Evolutionary conservation across 2,113 vertebrate genomes (phyloP), one percentile per base, ranked within the genome.

Genomic region (Nothobranchius furzeri): DNA sequence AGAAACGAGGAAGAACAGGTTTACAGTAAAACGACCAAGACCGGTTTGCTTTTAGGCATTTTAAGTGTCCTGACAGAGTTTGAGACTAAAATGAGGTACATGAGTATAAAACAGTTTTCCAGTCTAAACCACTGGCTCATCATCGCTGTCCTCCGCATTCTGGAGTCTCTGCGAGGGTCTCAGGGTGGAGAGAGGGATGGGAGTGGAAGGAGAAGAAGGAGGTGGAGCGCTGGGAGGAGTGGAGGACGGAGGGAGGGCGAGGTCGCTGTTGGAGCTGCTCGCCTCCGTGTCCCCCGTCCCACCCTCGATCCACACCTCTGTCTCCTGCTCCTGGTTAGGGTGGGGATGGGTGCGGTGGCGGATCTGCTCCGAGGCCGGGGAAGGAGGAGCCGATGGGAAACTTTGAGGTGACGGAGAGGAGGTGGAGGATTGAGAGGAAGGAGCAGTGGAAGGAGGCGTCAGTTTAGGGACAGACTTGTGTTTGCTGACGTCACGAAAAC

Each of bases 401-500:
- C 20, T 2, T 0, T 25, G 59, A 17, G 79, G 20, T 2, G n/a
- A 64, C 6, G 60, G 77, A 43, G 51, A 13, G 20, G 54, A 40
- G 12, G 37, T 9, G 60, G 66, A 30, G 40, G 49, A 45, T 0
- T 56, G 60, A 17, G 71, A 57, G 37, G 64, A 70, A 40, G 76
- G 74, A 12, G 70, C 13, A 13, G 70, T 2, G 62, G 80, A 25
- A 6, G 76, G 72, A 11, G 73, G 62, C 0, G 76, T 64, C 20
- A 87, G 69, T 45, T 88, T 81, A 7, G 87, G 35, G 36, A 79
- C 73, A 0, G 88, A 85, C 53, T 72, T 87, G 67, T 52, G 86
- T 50, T 73, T 92, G 58, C 64, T 93, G 51, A 91, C 88, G 25
- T 92, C 93, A 0, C 96, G 93, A 61, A 99, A 96, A 63, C 96